Evolutionary conservation across 1,140 invertebrate species (phyloP).

Genomic region (Chionoecetes opilio): DNA sequence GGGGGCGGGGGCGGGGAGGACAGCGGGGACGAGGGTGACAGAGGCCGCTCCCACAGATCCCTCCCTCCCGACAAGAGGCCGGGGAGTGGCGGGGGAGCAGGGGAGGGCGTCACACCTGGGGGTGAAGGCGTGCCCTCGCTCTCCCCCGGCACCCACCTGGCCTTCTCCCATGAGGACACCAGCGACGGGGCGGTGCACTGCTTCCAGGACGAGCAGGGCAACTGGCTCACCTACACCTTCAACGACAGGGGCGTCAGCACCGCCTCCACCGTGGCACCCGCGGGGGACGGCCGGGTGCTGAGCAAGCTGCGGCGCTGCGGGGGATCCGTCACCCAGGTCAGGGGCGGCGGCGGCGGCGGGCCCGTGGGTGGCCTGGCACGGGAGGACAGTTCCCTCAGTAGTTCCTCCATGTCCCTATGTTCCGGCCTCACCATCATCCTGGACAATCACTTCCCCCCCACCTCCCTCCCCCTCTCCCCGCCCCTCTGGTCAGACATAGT

Average conservation of each 20-base stretch:
- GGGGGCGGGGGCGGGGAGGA: conserved; percentile 48
- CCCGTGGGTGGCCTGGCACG: conserved; percentile 57
- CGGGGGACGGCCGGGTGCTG: conserved; percentile 60
- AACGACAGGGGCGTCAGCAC: conserved; percentile 89
- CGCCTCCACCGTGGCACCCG: conserved; percentile 84
- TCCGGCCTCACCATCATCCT: conserved; percentile 87
- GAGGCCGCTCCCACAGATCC: conserved; percentile 16
- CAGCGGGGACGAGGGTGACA: conserved; percentile 55
- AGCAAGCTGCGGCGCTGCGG: conserved; percentile 54
- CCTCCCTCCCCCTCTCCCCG: conserved; percentile 42
- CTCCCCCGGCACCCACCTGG: conserved; percentile 87
- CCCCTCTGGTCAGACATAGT: conserved; percentile 66
- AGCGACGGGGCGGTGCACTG: conserved; percentile 94
- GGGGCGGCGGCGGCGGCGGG: not conserved
- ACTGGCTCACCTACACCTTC: conserved; percentile 93
- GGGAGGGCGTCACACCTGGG: not conserved
- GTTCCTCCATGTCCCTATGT: conserved; percentile 86
- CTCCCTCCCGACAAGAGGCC: not conserved
- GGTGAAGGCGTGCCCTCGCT: conserved; percentile 77
- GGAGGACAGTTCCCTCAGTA: conserved; percentile 84
- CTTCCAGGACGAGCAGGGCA: conserved; percentile 87
- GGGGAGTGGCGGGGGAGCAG: not conserved
- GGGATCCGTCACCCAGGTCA: not conserved
- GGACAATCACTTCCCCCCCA: conserved; percentile 82
- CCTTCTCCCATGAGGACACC: conserved; percentile 93